A percentile compares a stretch with the other conserved stretches of the same genome.
Evolutionary conservation across 2,888 invertebrate species (phyloP).

Genomic region (Nemoura dubitans): DNA sequence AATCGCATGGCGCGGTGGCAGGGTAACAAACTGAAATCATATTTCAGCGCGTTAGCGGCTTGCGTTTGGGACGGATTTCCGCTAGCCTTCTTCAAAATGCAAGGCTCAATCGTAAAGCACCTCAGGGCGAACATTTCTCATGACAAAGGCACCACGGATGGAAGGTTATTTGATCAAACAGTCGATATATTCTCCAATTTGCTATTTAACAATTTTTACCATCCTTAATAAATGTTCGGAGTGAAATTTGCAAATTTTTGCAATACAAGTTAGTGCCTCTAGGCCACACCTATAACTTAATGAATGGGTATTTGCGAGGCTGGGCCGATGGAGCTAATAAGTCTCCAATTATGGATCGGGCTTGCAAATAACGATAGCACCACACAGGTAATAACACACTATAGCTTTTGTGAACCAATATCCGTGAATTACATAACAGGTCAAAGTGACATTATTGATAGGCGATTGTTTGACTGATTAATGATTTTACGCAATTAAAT

Average conservation of each 20-base stretch:
- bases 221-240: background rate
- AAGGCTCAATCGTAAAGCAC: background rate
- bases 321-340: background rate
- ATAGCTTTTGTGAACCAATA: background rate
- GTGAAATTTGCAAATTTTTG: background rate
- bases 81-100: background rate
- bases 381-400: background rate
- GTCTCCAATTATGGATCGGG: background rate
- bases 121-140: background rate
- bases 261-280: background rate
- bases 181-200: background rate
- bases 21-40: background rate
- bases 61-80: background rate
- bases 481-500: background rate
- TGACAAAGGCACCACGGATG: background rate
- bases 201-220: background rate
- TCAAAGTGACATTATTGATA: background rate
- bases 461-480: background rate
- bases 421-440: background rate
- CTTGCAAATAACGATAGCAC: background rate
- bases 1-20: background rate
- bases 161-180: background rate
- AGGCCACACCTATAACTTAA: constrained; percentile 9
- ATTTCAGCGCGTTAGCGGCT: background rate
- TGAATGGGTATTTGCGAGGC: background rate